Conservation (phyloP, 1,140 invertebrate species). For the Ooceraea biroi region DNA sequence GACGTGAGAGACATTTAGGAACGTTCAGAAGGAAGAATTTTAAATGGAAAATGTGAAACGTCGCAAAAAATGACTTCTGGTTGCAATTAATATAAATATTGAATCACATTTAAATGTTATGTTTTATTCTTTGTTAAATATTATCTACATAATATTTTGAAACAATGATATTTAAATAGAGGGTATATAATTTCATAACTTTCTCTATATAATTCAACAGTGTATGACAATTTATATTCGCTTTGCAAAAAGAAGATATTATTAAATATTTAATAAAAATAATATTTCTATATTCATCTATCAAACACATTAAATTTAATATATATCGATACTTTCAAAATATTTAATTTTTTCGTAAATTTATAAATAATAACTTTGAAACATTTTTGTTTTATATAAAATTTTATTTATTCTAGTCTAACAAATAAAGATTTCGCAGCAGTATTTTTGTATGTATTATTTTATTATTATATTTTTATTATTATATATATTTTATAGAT, state of each 20-base stretch:
- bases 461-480: too few relatives aligned
- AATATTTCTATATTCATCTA: neutral
- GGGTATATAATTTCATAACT: neutral
- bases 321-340: neutral
- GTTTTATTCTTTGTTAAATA: too few relatives aligned
- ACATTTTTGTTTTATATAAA: neutral
- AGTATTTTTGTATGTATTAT: too few relatives aligned
- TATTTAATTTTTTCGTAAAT: neutral
- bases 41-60: neutral
- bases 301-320: constrained; percentile 6
- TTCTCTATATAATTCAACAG: neutral
- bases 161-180: constrained; percentile 2
- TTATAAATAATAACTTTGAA: neutral
- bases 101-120: constrained; percentile 14
- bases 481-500: too few relatives aligned
- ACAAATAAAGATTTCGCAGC: neutral
- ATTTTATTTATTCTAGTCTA: neutral
- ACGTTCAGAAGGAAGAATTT: neutral
- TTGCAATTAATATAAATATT: neutral
- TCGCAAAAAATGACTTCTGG: neutral
- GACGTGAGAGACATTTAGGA: neutral
- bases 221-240: constrained; percentile 14
- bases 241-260: neutral
- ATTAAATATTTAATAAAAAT: constrained; percentile 30
- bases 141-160: neutral